Evolutionary conservation across 1,140 invertebrate species (phyloP), one percentile per base, ranked within the genome.

Genomic region (Linepithema humile): DNA sequence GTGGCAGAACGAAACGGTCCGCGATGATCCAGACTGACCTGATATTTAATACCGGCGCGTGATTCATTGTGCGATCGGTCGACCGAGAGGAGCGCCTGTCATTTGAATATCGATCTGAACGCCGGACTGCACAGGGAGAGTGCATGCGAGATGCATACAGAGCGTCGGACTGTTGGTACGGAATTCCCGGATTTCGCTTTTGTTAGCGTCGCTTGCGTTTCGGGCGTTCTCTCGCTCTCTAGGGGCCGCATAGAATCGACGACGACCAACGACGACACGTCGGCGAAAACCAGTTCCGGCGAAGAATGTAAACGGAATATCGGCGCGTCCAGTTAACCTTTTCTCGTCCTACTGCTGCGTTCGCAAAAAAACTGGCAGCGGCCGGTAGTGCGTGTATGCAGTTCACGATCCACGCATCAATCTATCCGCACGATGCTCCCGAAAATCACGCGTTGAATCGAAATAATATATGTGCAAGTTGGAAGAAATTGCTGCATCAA

Each of bases 301-400:
- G 86, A 88, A 92, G 91, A 91, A 93, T 91, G 89, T 88, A 92
- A 92, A 92, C 90, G 92, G 89, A 92, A 93, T 92, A 91, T 89
- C 62, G 69, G 50, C 85, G 87, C 90, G 91, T 92, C 91, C 92
- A 90, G 91, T 93, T 92, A 91, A 91, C 92, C 90, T 93, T 92
- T 92, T 77, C 88, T 91, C 90, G 87, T 89, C 78, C 90, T 90
- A 72, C 74, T 80, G 78, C 80, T 75, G 75, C 65, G 78, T 82
- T 82, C 83, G 83, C 84, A 70, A 87, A 80, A 53, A 85, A 88
- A 83, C 85, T 26, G 73, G 80, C 75, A 55, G 48, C 23, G 20
- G 0, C 74, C 40, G 26, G n/a, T 23, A 53, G 62, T 40, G 35
- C 20, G 32, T 50, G 55, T 3, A 10, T 78, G 75, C 75, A 69